These are phyloP conservation scores for Temnothorax nylanderi DNA, from an alignment of 1,140 invertebrate species.

Conservation along the genomic window DNA sequence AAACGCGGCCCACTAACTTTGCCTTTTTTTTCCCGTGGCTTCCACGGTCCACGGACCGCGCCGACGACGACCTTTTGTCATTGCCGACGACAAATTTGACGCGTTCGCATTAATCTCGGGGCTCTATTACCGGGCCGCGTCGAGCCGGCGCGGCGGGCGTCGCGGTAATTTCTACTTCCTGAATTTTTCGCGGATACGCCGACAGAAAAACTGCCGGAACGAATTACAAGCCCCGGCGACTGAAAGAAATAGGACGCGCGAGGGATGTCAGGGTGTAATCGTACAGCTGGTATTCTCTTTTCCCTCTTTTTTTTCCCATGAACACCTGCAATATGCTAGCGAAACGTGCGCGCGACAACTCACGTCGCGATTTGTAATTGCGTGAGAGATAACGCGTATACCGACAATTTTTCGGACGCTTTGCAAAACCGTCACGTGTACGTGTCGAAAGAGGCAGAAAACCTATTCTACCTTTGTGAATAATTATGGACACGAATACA, in stretches of 20 bases:
- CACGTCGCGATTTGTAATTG: constrained; percentile 32
- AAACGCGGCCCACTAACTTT: constrained; percentile 46
- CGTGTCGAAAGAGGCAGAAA: not conserved
- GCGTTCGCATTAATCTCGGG: constrained; percentile 74
- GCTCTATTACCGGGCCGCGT: constrained; percentile 71
- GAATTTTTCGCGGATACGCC: constrained; percentile 40
- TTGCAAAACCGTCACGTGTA: not conserved
- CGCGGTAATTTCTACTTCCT: constrained; percentile 55
- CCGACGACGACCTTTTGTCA: constrained; percentile 70
- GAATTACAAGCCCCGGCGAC: constrained; percentile 48
- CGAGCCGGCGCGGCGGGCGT: constrained; percentile 6
- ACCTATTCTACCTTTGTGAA: not conserved
- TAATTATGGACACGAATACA: not conserved
- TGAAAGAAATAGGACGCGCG: constrained; percentile 47
- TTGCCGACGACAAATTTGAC: constrained; percentile 76
- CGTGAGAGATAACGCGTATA: constrained; percentile 19
- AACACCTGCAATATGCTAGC: constrained; percentile 26
- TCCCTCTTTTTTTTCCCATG: not conserved
- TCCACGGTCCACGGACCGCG: constrained; percentile 24
- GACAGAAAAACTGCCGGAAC: constrained; percentile 49
- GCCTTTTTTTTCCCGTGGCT: constrained; percentile 41
- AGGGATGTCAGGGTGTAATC: constrained; percentile 51
- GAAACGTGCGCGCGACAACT: constrained; percentile 16
- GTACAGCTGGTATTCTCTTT: constrained; percentile 38
- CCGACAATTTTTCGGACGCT: not conserved